These are phyloP conservation scores for Zele albiditarsus DNA, from an alignment of 2,888 invertebrate genomes.

Conservation along the genomic window DNA sequence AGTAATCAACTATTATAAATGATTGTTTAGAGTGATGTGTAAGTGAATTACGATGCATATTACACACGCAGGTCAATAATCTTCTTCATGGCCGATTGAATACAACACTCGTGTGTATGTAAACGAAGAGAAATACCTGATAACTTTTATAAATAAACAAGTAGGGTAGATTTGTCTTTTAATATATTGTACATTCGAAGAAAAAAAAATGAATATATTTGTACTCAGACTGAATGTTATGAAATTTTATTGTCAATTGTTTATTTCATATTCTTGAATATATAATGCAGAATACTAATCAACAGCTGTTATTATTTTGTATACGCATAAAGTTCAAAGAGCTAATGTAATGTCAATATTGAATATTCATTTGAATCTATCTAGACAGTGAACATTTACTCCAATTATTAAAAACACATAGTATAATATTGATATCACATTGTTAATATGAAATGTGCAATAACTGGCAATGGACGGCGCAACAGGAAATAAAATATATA, in stretches of 20 bases:
- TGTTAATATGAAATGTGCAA: too few species aligned
- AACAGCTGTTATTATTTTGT: too few species aligned
- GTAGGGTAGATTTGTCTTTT: slow-evolving; percentile 8
- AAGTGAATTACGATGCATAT: not conserved
- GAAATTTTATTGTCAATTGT: not conserved
- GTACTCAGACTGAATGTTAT: not conserved
- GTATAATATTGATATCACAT: too few species aligned
- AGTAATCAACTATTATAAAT: not conserved
- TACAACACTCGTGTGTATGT: not conserved
- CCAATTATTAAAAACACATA: too few species aligned
- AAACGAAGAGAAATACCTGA: slow-evolving; percentile 9
- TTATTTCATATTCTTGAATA: too few species aligned
- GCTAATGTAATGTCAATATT: too few species aligned
- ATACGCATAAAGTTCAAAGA: too few species aligned
- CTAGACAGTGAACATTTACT: too few species aligned
- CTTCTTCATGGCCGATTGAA: not conserved
- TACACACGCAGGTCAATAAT: not conserved
- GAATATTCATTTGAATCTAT: too few species aligned
- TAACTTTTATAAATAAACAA: slow-evolving; percentile 20
- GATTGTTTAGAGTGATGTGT: not conserved
- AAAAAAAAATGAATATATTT: not conserved
- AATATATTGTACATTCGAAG: not conserved
- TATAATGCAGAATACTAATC: too few species aligned
- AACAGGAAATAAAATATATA: too few species aligned
- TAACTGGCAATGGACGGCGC: too few species aligned